Evolutionary conservation across 2,797 vertebrate genomes (phyloP).

Genomic region (Hyperoplus lanceolatus): DNA sequence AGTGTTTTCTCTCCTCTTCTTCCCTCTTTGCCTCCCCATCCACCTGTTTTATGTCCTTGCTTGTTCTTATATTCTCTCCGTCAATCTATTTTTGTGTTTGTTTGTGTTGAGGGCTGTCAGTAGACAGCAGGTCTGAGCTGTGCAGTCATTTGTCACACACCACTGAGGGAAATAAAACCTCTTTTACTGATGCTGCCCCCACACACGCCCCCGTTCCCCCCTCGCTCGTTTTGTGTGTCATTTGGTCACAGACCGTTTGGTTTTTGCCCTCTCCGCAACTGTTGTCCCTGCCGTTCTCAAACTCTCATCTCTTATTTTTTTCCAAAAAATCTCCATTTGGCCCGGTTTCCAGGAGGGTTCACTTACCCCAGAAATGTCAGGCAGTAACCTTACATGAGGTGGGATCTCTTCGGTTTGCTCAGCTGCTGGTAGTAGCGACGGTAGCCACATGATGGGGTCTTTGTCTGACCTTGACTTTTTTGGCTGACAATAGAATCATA

Average conservation of each 20-base stretch:
- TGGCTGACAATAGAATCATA: conserved; percentile 11
- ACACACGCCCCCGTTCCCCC: conserved; percentile 11
- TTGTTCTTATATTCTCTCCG: conserved; percentile 28
- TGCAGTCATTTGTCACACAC: conserved; percentile 79
- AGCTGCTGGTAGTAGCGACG: not conserved
- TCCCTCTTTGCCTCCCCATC: conserved; percentile 53
- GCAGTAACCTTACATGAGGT: conserved; percentile 16
- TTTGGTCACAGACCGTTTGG: conserved; percentile 51
- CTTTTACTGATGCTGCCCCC: conserved; percentile 67
- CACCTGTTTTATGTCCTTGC: conserved; percentile 62
- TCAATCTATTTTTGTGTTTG: conserved; percentile 42
- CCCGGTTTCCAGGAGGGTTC: conserved; percentile 17
- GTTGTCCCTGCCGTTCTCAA: conserved; percentile 41
- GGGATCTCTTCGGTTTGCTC: conserved; percentile 26
- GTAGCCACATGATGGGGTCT: conserved; percentile 8
- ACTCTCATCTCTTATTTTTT: conserved; percentile 20
- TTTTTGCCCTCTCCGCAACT: conserved; percentile 58
- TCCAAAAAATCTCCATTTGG: conserved; percentile 25
- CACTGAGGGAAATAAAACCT: conserved; percentile 67
- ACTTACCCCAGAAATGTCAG: conserved; percentile 39
- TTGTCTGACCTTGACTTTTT: conserved; percentile 51
- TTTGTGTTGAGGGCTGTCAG: conserved; percentile 65
- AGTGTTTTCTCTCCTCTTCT: conserved; percentile 4
- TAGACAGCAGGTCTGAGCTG: conserved; percentile 68
- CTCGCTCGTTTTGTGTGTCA: conserved; percentile 31